Base-by-base conservation (phyloP, 1,140 invertebrate species). In the Capitella teleta region DNA sequence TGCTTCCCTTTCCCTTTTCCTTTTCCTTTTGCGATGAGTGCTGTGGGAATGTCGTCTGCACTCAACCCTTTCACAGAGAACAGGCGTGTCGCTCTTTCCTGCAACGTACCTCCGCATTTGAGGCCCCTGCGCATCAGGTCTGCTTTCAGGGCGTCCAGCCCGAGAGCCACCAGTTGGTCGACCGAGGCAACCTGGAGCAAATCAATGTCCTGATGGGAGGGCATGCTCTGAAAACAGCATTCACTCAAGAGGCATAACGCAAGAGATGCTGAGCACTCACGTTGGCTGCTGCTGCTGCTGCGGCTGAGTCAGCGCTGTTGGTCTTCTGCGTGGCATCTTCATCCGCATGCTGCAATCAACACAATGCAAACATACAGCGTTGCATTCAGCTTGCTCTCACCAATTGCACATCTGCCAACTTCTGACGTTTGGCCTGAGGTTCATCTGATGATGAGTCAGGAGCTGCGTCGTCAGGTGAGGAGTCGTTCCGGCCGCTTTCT, bases 31-130 rank as follows among this genome's bases (percentile, higher is more conserved):
- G 67, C 63, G n/a, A 72, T 54, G 18, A 74, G 51, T 16, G 59
- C 55, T 36, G 63, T 53, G 32, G 62, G 57, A 47, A 72, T 71
- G 47, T 74, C 47, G 34, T 68, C 62, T 5, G 43, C 44, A 1
- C 57, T 43, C 12, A 73, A 44, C 12, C 71, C 71, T 55, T 66
- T 68, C 5, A 74, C 64, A 26, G 68, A 64, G 47, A 63, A 75
- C 16, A 76, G 56, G 51, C 74, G 59, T 28, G 65, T 49, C 5
- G 70, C 73, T 44, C 74, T 52, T 47, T 76, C 57, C 42, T 65
- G 23, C 5, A 75, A 47, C 14, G 63, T 72, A 12, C 74, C 74
- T 16, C 73, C 73, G 63, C 70, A 74, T 54, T 74, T 74, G 18
- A 74, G 43, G 6, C 70, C 67, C 12, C 63, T 51, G 14, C 43